Evolutionary conservation across 2,888 invertebrate genomes (phyloP).

Genomic region (Ariolimax columbianus): DNA sequence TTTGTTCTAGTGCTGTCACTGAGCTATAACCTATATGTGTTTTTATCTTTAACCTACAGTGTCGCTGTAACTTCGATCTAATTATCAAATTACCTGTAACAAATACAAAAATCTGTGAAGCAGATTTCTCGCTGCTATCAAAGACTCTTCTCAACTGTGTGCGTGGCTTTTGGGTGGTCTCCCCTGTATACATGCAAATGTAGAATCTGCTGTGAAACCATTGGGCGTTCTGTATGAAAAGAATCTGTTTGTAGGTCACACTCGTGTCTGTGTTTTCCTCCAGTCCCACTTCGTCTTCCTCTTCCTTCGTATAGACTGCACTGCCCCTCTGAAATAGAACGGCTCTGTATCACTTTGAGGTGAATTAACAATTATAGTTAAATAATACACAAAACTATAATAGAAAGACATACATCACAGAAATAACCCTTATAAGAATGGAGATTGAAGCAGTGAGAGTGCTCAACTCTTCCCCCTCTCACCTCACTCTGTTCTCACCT

Average conservation of each 20-base stretch:
- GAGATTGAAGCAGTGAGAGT: no score
- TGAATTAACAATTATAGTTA: neutral
- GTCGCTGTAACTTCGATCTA: no score
- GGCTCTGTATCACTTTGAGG: neutral
- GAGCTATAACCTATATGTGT: no score
- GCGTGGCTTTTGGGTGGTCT: neutral
- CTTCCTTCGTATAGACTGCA: neutral
- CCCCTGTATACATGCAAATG: neutral
- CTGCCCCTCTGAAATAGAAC: conserved; percentile 17
- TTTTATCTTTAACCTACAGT: no score
- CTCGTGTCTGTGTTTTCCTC: neutral
- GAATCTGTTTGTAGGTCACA: neutral
- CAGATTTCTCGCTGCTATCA: neutral
- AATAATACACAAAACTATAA: no score
- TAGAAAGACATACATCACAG: no score
- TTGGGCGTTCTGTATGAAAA: conserved; percentile 20
- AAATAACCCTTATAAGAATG: no score
- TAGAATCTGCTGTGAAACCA: conserved; percentile 30
- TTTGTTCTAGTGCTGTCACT: no score
- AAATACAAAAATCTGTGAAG: conserved; percentile 26
- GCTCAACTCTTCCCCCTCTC: no score
- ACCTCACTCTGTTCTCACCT: no score
- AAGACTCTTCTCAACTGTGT: neutral
- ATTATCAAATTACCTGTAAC: conserved; percentile 16
- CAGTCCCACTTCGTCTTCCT: neutral